Percentiles rank a stretch among this genome's conserved stretches.
These are phyloP conservation scores for Ursus arctos DNA, from an alignment of 2,113 vertebrate species.

Conservation along the genomic window DNA sequence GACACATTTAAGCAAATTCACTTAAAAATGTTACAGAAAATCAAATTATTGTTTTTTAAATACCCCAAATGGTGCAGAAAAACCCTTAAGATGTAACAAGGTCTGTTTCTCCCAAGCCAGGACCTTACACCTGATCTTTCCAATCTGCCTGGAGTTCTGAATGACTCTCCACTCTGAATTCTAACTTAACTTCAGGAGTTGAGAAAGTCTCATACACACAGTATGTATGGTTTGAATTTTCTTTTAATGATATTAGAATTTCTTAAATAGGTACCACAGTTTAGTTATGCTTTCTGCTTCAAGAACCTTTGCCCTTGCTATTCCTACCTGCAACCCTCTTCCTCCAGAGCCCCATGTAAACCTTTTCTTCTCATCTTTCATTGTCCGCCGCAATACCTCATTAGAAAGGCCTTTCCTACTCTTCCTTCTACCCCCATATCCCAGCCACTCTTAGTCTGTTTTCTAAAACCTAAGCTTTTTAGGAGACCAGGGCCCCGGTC, in stretches of 20 bases:
- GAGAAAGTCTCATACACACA: not conserved
- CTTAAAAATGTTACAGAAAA: not conserved
- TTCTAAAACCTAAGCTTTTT: not conserved
- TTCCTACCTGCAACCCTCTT: not conserved
- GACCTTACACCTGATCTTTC: not conserved
- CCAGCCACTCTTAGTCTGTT: not conserved
- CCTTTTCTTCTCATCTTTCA: not conserved
- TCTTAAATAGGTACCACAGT: not conserved
- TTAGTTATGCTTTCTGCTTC: not conserved
- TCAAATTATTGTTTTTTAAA: not conserved
- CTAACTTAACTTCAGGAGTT: not conserved
- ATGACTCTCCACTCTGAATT: not conserved
- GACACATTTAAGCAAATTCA: slow-evolving; percentile 2
- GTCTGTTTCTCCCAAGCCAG: not conserved
- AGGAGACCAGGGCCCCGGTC: not conserved
- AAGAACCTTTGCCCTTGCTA: not conserved
- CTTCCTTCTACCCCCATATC: not conserved
- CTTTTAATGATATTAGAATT: slow-evolving; percentile 1
- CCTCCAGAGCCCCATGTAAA: not conserved
- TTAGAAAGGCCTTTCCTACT: not conserved
- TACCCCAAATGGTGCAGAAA: not conserved
- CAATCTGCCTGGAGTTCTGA: not conserved
- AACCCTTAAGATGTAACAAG: not conserved
- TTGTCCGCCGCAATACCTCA: not conserved
- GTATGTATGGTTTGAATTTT: not conserved